phyloP scores from a whole-genome alignment of 2,797 vertebrate species.

The Eulemur rubriventer region DNA sequence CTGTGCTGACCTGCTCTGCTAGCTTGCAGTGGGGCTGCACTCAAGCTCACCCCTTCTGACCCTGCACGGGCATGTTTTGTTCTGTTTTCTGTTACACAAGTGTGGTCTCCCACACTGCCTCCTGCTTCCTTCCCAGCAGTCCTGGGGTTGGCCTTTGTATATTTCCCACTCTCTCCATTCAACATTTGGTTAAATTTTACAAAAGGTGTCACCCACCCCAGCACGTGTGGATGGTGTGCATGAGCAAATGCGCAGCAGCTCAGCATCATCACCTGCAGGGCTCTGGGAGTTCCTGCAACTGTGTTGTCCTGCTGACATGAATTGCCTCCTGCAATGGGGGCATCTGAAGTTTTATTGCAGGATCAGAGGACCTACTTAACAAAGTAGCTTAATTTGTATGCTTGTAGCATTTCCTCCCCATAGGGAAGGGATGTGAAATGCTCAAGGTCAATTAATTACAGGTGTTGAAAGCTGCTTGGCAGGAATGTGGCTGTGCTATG shows the following conservation, averaged over 20 bases:
- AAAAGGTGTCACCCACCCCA: neutral
- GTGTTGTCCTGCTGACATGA: neutral
- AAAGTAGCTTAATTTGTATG: neutral
- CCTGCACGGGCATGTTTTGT: neutral
- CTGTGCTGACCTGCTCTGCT: no score
- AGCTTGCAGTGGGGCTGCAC: no score
- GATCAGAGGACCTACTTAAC: neutral
- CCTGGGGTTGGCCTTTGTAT: neutral
- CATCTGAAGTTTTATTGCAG: neutral
- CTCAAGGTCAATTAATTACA: neutral
- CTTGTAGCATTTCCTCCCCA: no score
- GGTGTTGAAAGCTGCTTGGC: neutral
- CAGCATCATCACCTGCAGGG: neutral
- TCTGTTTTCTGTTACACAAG: neutral
- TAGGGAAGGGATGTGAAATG: neutral
- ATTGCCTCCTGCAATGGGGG: neutral
- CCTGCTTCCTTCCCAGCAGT: neutral
- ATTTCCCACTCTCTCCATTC: neutral
- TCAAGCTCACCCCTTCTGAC: no score
- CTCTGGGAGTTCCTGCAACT: neutral
- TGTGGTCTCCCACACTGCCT: neutral
- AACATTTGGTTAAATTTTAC: neutral
- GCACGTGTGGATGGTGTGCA: accelerated
- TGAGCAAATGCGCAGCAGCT: neutral
- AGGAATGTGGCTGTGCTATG: neutral